A percentile compares a stretch with the other conserved stretches of the same genome.
phyloP scores from a whole-genome alignment of 2,113 vertebrate genomes.

The Struthidea cinerea region DNA sequence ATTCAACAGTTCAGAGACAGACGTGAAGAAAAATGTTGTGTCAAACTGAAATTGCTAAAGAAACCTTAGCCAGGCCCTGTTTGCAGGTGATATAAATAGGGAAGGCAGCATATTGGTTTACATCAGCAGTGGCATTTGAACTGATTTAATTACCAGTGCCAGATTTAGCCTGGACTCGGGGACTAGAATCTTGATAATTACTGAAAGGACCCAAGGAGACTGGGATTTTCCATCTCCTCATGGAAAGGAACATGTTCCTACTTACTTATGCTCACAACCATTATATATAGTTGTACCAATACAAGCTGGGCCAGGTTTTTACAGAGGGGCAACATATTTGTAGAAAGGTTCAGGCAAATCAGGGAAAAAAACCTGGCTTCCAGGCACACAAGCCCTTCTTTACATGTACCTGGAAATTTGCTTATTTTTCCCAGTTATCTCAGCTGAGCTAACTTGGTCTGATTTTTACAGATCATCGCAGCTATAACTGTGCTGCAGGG shows the following conservation, averaged over 20 bases:
- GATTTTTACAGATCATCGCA: not conserved
- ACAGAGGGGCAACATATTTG: constrained; percentile 23
- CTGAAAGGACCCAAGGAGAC: constrained; percentile 56
- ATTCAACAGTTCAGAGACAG: constrained; percentile 64
- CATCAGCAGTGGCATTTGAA: constrained; percentile 65
- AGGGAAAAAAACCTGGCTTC: not conserved
- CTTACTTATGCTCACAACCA: constrained; percentile 51
- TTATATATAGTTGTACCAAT: constrained; percentile 51
- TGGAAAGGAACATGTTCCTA: constrained; percentile 46
- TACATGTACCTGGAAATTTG: not conserved
- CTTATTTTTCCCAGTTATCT: not conserved
- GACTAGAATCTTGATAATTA: constrained; percentile 65
- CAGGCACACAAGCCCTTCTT: not conserved
- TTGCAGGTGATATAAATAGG: constrained; percentile 67
- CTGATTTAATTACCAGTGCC: constrained; percentile 69
- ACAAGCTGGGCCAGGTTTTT: constrained; percentile 18
- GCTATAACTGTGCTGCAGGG: not conserved
- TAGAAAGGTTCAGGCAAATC: constrained; percentile 36
- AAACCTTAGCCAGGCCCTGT: constrained; percentile 65
- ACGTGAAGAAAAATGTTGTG: constrained; percentile 63
- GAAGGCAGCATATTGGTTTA: constrained; percentile 68
- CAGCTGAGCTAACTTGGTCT: not conserved
- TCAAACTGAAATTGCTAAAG: constrained; percentile 66
- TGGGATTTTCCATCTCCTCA: constrained; percentile 53
- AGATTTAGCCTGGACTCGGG: constrained; percentile 66